A percentile compares a stretch with the other conserved stretches of the same genome.
phyloP scores from a whole-genome alignment of 2,888 invertebrate species.

The Lacanobia oleracea region DNA sequence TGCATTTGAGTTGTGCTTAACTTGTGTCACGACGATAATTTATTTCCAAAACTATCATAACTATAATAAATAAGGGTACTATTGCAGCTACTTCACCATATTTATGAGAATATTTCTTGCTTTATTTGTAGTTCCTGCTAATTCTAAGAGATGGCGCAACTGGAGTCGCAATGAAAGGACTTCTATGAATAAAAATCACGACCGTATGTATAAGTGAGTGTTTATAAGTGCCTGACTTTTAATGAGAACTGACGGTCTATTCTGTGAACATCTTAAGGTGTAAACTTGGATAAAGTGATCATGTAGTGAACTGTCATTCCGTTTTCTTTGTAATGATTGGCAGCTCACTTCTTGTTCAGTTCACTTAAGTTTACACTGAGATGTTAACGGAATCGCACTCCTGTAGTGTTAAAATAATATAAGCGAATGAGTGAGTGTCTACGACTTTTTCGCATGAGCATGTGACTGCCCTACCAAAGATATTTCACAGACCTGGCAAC shows the following conservation, averaged over 20 bases:
- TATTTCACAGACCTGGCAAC: background rate
- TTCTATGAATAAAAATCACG: constrained; percentile 42
- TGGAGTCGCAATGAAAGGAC: constrained; percentile 20
- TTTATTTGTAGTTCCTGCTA: constrained; percentile 52
- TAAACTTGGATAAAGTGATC: too few species aligned
- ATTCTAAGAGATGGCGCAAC: constrained; percentile 39
- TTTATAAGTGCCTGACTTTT: constrained; percentile 15
- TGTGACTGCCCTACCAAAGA: background rate
- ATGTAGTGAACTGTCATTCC: too few species aligned
- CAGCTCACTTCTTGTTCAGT: too few species aligned
- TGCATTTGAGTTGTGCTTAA: too few species aligned
- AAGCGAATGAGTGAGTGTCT: background rate
- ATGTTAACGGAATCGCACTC: too few species aligned
- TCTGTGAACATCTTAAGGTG: too few species aligned
- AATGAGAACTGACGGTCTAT: background rate
- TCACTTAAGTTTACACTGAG: too few species aligned
- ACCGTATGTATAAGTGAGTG: constrained; percentile 40
- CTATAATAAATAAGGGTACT: constrained; percentile 5
- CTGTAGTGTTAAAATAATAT: background rate
- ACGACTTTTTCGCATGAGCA: background rate
- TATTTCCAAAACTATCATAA: background rate
- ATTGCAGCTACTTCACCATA: constrained; percentile 6
- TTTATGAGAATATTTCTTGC: constrained; percentile 28
- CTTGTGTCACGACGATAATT: background rate
- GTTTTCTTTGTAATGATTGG: too few species aligned